Base-by-base conservation (phyloP, 1,140 invertebrate species). In the Hydropsyche tenuis region DNA sequence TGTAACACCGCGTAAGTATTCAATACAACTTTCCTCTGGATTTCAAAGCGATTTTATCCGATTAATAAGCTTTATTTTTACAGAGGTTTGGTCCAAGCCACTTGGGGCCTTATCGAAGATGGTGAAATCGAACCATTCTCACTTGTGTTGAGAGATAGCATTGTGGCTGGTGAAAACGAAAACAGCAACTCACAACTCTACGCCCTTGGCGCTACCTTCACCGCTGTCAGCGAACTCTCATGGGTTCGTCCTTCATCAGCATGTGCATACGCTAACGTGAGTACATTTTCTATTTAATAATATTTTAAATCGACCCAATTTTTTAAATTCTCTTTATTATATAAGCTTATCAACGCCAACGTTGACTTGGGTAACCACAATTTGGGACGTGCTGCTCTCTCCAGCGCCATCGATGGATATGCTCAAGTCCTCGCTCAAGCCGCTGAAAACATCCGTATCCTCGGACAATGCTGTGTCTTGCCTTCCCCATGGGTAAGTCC, bases 401-500 rank as follows among this genome's bases (percentile, higher is more conserved):
- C 30, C 16, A 45, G 51, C 16, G 76, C 76, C 45, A 71, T 77
- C 27, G 71, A 77, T 42, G 72, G 70, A 22, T 77, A 75, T 43
- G 76, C 76, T 7, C 66, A 73, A n/a, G 73, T 71, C 23, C 43
- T 77, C 1, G 71, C 73, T 56, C 73, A 77, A 63, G 76, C 76
- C 11, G 72, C 73, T 12, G 76, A 77, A 43, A 77, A 77, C 68
- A 48, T 75, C 43, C 73, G 76, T 23, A 75, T 77, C 48, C 72
- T 77, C 16, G 76, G 76, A 53, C 66, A 66, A 43, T 69, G 65
- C 62, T 77, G 76, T 60, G 68, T 77, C 30, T 30, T 77, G 25
- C 76, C 76, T 14, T 70, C 76, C 14, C 76, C 76, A 69, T 77
- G 76, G 76, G 76, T 77, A 66, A 20, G 23, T n/a, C n/a, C n/a